Base-by-base conservation (phyloP, 2,797 vertebrate genomes). In the Micromesistius poutassou region DNA sequence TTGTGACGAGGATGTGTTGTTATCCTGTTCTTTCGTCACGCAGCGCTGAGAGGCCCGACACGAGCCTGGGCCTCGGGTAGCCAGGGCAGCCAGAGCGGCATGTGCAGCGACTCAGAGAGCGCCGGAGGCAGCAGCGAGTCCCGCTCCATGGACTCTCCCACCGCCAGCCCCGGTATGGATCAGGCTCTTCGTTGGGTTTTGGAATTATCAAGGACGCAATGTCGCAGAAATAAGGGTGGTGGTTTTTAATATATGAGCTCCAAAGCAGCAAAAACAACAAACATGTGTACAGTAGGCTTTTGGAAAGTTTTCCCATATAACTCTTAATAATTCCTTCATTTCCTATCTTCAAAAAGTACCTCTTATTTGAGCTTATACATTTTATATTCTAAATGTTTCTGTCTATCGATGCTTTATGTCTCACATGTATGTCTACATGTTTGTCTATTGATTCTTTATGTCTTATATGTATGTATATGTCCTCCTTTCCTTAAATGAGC, bases 31-130 rank as follows among this genome's bases (percentile, higher is more conserved):
- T 81, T 76, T 19, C 71, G 5, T 46, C 8, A 9, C 1, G 38
- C 78, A 98, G 97, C 89, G 0, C 71, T 94, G 22, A 93, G 92
- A 78, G 93, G 91, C 35, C 93, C 95, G 0, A 92, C 94, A 81
- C 94, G 95, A 83, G 89, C 95, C 0, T 98, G 98, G 98, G 95
- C 96, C 13, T 95, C 96, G 76, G 94, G 94, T 19, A 95, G 94
- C 80, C 96, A 96, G 90, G 95, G 95, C 4, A 92, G 89, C 78
- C 92, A 93, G 75, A 93, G 96, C 14, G 96, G 97, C 79, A 98
- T 99, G 97, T 97, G 97, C 89, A 99, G 98, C 70, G 98, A 99
- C 87, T 98, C 97, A 0, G 98, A 99, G 91, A 99, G 98, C 3
- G 98, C 96, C 0, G 98, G 97, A 55, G 97, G 97, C 81, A 99